Evolutionary conservation across 1,140 invertebrate species (phyloP), one percentile per base, ranked within the genome.

Genomic region (Caerostris extrusa): DNA sequence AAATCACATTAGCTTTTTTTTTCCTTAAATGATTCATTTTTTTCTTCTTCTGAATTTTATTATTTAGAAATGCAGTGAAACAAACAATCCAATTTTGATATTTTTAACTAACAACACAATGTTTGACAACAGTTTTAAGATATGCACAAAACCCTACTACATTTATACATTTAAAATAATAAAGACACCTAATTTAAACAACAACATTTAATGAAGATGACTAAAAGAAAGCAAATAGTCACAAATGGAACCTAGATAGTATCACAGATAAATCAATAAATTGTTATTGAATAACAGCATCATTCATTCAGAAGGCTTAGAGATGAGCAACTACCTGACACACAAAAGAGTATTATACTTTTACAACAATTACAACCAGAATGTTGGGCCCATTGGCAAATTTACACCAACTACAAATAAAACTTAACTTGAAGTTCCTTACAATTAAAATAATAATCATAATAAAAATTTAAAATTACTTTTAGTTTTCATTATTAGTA

Each of bases 201-300:
- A 71, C 69, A n/a, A 71, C 34, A 71, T 10, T 71, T 10, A 10
- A 71, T 19, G 19, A 19, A 34, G 34, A 71, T 71, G 69, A 71
- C 69, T 71, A 71, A 50, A 34, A 71, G 69, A 71, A 34, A 71
- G 19, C 19, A 19, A 71, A 34, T 10, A 71, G 7, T 34, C 8
- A 50, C 7, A 50, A 50, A 34, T 71, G 69, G 69, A 71, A 71
- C 12, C 69, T 50, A 71, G 8, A 71, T 50, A 50, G 34, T 71
- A 71, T 71, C 69, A 71, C 69, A 71, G 69, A 71, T 71, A 71
- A 71, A 71, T 71, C 69, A 71, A 34, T 71, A 71, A 1, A 71
- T 34, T 50, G 19, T 10, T 8, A 71, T 7, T 71, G 19, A 19
- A 10, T 5, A 34, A 71, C n/a, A 34, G 50, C 19, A 19, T 71